Evolutionary conservation across 2,888 invertebrate species (phyloP).

Genomic region (Pimpla rufipes): DNA sequence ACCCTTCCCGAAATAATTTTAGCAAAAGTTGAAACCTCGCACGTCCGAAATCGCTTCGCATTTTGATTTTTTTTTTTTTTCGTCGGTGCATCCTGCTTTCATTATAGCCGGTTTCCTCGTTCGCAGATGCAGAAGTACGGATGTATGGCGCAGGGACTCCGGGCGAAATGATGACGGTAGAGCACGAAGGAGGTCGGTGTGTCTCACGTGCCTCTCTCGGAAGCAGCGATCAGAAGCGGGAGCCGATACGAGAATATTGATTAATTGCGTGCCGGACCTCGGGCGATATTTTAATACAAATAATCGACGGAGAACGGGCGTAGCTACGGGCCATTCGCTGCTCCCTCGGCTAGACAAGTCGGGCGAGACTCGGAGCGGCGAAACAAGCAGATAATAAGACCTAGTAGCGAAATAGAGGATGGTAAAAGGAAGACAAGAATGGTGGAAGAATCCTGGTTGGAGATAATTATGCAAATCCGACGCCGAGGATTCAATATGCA

Average conservation of each 20-base stretch:
- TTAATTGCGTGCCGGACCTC: conserved; percentile 78
- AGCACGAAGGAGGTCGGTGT: conserved; percentile 19
- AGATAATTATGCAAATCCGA: conserved; percentile 67
- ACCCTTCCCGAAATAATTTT: no score
- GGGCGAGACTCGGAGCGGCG: conserved; percentile 24
- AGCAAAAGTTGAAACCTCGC: no score
- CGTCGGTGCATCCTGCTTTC: background rate
- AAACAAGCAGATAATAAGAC: conserved; percentile 24
- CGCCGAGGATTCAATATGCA: conserved; percentile 60
- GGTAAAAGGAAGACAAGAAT: conserved; percentile 34
- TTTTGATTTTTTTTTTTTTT: conserved; percentile 25
- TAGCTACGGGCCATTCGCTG: conserved; percentile 25
- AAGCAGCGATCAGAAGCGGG: conserved; percentile 6
- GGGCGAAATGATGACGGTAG: conserved; percentile 21
- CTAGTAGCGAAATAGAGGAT: conserved; percentile 34
- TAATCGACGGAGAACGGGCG: conserved; percentile 67
- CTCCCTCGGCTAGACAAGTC: conserved; percentile 50
- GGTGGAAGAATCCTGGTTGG: conserved; percentile 50
- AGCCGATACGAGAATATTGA: conserved; percentile 70
- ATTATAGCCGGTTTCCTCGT: background rate
- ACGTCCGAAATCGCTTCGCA: no score
- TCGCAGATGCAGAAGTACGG: background rate
- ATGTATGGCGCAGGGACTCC: background rate
- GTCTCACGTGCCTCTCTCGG: background rate
- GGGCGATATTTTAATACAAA: conserved; percentile 78